Evolutionary conservation across 2,888 invertebrate genomes (phyloP).

Genomic region (Sthenelais limicola): DNA sequence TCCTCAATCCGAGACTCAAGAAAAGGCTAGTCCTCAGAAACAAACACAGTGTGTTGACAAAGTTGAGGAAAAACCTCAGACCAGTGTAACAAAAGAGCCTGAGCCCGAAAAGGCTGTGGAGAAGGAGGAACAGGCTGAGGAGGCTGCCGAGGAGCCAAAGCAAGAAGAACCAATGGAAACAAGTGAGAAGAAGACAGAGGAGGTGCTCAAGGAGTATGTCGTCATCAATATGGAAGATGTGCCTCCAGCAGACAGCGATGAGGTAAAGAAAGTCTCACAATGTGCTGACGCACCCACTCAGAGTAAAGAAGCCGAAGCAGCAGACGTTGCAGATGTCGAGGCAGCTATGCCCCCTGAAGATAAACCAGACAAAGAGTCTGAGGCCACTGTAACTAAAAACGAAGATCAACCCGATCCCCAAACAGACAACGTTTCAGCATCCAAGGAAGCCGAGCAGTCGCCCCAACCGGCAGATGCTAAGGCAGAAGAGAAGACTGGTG

Average conservation of each 20-base stretch:
- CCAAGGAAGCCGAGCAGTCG: not conserved
- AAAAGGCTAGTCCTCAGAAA: not conserved
- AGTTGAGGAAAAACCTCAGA: too few species aligned
- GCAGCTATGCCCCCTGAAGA: constrained; percentile 23
- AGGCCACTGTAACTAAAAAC: too few species aligned
- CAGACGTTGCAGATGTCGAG: constrained; percentile 5
- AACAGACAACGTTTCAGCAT: not conserved
- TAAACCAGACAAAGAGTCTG: too few species aligned
- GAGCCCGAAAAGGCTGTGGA: not conserved
- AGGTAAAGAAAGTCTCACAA: constrained; percentile 56
- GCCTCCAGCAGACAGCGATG: constrained; percentile 57
- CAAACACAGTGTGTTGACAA: too few species aligned
- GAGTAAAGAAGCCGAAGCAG: constrained; percentile 7
- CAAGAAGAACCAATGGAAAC: constrained; percentile 1
- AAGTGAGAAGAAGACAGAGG: constrained; percentile 19
- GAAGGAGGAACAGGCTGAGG: constrained; percentile 17
- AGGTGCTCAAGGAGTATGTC: constrained; percentile 57
- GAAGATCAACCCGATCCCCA: not conserved
- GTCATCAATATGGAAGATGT: constrained; percentile 61
- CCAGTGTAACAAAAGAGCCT: not conserved
- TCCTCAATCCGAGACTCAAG: not conserved
- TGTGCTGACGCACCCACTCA: too few species aligned
- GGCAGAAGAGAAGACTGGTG: not conserved
- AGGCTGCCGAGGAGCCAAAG: not conserved
- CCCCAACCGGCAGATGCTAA: not conserved